Conservation (phyloP, 1,140 invertebrate genomes). For the Pogonognathellus flavescens region DNA sequence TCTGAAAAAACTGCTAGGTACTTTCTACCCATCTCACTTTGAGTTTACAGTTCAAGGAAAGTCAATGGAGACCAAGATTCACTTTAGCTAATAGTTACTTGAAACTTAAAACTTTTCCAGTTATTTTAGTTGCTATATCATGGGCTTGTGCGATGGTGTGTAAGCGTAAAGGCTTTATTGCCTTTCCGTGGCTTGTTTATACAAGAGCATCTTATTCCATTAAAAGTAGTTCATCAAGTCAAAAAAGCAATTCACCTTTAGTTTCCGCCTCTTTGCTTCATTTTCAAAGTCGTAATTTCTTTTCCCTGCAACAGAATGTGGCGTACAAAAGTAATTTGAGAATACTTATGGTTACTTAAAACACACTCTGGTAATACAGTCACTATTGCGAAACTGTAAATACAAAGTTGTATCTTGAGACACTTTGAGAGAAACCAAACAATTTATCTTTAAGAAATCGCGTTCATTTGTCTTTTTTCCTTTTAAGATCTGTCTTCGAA, state of each 20-base stretch:
- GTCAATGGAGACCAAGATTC: neutral
- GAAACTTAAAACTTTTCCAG: slow-evolving; percentile 15
- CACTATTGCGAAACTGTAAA: no score
- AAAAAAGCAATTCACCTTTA: slow-evolving; percentile 47
- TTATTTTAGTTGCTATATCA: neutral
- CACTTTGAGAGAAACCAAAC: no score
- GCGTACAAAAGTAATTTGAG: neutral
- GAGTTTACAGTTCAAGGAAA: neutral
- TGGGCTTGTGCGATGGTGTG: neutral
- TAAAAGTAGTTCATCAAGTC: slow-evolving; percentile 39
- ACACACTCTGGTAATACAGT: no score
- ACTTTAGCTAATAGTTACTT: slow-evolving; percentile 9
- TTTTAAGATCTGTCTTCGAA: no score
- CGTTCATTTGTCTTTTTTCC: no score
- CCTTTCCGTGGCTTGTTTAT: slow-evolving; percentile 4
- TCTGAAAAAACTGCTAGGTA: slow-evolving; percentile 5
- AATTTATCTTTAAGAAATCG: no score
- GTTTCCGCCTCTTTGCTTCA: slow-evolving; percentile 3
- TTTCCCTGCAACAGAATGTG: neutral
- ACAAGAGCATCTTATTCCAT: slow-evolving; percentile 18
- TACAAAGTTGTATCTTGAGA: no score
- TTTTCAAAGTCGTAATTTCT: slow-evolving; percentile 28
- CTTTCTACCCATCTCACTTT: neutral
- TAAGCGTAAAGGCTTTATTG: no score
- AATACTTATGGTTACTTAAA: neutral